Evolutionary conservation across 1,140 invertebrate genomes (phyloP).

Genomic region (Delia radicum): DNA sequence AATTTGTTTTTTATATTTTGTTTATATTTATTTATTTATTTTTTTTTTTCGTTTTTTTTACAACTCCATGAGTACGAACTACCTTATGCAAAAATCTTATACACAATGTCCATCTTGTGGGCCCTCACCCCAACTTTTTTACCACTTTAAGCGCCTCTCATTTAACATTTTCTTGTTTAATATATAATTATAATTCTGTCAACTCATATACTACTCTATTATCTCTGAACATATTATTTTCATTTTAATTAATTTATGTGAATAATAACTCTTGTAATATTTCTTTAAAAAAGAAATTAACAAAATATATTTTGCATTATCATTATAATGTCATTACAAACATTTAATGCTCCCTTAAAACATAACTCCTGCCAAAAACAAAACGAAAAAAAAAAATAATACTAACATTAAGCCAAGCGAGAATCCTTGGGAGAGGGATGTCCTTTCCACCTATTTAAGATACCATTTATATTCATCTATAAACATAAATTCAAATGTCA

Average conservation of each 20-base stretch:
- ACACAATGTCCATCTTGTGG: no score
- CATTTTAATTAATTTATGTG: background rate
- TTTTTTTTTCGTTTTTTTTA: no score
- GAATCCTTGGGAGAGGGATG: background rate
- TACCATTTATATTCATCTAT: slow-evolving; percentile 8
- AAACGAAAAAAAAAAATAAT: background rate
- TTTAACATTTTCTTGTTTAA: no score
- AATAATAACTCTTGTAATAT: background rate
- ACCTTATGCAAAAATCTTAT: no score
- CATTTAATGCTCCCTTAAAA: background rate
- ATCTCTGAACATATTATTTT: no score
- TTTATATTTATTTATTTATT: no score
- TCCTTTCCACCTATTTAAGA: background rate
- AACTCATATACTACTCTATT: no score
- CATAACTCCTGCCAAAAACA: background rate
- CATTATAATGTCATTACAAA: slow-evolving; percentile 18
- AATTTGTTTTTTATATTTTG: no score
- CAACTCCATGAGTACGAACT: no score
- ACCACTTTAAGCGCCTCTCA: no score
- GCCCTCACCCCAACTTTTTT: no score
- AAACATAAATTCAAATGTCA: slow-evolving; percentile 20
- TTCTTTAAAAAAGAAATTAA: background rate
- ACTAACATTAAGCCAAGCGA: background rate
- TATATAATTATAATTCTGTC: no score
- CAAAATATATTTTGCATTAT: background rate